phyloP scores from a whole-genome alignment of 1,140 invertebrate species.

The Scaptodrosophila lebanonensis region DNA sequence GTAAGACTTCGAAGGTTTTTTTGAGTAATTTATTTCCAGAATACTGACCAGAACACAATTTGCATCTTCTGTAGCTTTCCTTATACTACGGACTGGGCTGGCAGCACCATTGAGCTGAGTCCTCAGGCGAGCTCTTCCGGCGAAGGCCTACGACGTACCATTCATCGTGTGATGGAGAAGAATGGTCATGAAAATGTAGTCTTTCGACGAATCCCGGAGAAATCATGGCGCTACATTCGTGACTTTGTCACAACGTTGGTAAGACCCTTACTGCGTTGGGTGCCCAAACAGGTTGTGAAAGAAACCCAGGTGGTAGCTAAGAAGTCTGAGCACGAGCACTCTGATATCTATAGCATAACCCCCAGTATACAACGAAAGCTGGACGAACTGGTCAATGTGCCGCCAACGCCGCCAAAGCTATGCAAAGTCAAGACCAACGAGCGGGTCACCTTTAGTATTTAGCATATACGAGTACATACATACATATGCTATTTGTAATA shows the following conservation, averaged over 20 bases:
- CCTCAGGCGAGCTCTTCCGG: constrained; percentile 34
- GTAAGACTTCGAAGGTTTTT: too few species aligned
- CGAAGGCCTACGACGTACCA: constrained; percentile 40
- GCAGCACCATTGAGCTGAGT: constrained; percentile 66
- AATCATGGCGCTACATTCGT: constrained; percentile 79
- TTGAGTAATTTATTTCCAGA: too few species aligned
- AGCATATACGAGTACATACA: constrained; percentile 11
- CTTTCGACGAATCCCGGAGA: constrained; percentile 78
- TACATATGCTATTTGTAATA: too few species aligned
- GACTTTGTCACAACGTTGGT: constrained; percentile 82
- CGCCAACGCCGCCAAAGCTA: constrained; percentile 29
- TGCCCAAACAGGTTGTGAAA: constrained; percentile 15
- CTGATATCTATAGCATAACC: constrained; percentile 64
- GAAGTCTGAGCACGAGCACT: constrained; percentile 19
- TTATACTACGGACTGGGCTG: constrained; percentile 63
- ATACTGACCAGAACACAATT: too few species aligned
- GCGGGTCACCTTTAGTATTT: constrained; percentile 59
- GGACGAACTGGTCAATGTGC: constrained; percentile 51
- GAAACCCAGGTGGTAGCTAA: background rate
- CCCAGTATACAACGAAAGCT: constrained; percentile 59
- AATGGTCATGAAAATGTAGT: constrained; percentile 68
- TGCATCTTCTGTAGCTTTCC: constrained; percentile 47
- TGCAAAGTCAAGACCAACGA: constrained; percentile 28
- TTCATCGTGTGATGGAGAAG: constrained; percentile 70
- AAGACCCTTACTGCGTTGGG: constrained; percentile 62